Base-by-base conservation (phyloP, 2,113 vertebrate species). In the Bostrychus sinensis region DNA sequence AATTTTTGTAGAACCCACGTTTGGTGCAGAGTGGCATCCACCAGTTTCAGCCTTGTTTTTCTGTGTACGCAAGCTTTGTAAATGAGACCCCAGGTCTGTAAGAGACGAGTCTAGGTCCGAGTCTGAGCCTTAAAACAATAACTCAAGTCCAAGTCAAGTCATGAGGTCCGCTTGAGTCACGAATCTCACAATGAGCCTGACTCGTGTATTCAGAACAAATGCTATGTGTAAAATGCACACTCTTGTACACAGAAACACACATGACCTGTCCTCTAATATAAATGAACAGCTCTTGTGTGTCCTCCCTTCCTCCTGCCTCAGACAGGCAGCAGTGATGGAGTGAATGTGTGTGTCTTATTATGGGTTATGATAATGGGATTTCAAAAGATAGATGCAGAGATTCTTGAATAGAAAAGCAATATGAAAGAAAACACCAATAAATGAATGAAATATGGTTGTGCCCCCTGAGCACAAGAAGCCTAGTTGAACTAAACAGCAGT, bases 311-410 rank as follows among this genome's bases (percentile, higher is more conserved):
- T 23, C 23, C 53, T 41, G 23, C 51, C 58, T 73, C 58, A 69
- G 17, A 20, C 51, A 54, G 50, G 54, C 56, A 46, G 65, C 45
- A 53, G 28, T 70, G 67, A 71, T 50, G 54, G 70, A 78, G 70
- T 42, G 59, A 70, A 55, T 66, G 61, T 64, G 65, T 48, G 43
- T 64, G 55, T 66, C 42, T 70, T 56, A 72, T 63, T 79, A 75
- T 79, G 60, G 78, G 75, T 82, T 75, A 81, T 70, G 56, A 69
- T 79, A 82, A 84, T 79, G 42, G 71, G 65, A 65, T 80, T 81
- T 75, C 67, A 43, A 55, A 39, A 66, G 74, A 86, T 74, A 55
- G 72, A 82, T 78, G 69, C 60, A 64, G 39, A 70, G 75, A 72
- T 79, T 79, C 55, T 58, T 46, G 17, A 61, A 22, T 57, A 61